Percentiles rank a stretch among this genome's conserved stretches.
These are phyloP conservation scores for Aulostomus chinensis DNA, from an alignment of 2,797 vertebrate genomes.

Conservation along the genomic window DNA sequence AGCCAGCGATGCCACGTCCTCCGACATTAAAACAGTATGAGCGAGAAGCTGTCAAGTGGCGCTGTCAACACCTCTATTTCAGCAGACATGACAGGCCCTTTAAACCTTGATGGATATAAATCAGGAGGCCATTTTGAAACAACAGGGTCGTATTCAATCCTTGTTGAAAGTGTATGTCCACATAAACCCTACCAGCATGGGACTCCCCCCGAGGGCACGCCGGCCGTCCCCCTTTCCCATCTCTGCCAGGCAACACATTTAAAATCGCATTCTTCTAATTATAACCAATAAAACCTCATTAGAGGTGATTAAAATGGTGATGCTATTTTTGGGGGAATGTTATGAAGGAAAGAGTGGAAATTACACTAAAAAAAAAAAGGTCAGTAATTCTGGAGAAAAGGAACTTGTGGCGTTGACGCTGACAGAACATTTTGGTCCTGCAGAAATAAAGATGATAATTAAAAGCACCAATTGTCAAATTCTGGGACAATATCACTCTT, in stretches of 20 bases:
- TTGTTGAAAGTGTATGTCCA: slow-evolving; percentile 72
- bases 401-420: too few species aligned
- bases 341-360: too few species aligned
- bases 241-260: slow-evolving; percentile 44
- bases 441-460: too few species aligned
- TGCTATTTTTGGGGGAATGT: too few species aligned
- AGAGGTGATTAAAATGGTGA: slow-evolving; percentile 24
- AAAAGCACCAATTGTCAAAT: too few species aligned
- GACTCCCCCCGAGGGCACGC: slow-evolving; percentile 58
- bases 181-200: slow-evolving; percentile 75
- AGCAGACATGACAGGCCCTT: slow-evolving; percentile 75
- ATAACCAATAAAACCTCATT: slow-evolving; percentile 21
- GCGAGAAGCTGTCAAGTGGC: slow-evolving; percentile 74
- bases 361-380: too few species aligned
- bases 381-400: too few species aligned
- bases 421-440: too few species aligned
- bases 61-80: slow-evolving; percentile 83
- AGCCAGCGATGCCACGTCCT: slow-evolving; percentile 42
- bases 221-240: slow-evolving; percentile 34
- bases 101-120: slow-evolving; percentile 82
- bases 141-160: slow-evolving; percentile 79
- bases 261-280: slow-evolving; percentile 33
- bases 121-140: slow-evolving; percentile 82
- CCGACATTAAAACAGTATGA: slow-evolving; percentile 74
- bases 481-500: too few species aligned